Conservation (phyloP, 1,140 invertebrate species). For the Eriocheir sinensis region DNA sequence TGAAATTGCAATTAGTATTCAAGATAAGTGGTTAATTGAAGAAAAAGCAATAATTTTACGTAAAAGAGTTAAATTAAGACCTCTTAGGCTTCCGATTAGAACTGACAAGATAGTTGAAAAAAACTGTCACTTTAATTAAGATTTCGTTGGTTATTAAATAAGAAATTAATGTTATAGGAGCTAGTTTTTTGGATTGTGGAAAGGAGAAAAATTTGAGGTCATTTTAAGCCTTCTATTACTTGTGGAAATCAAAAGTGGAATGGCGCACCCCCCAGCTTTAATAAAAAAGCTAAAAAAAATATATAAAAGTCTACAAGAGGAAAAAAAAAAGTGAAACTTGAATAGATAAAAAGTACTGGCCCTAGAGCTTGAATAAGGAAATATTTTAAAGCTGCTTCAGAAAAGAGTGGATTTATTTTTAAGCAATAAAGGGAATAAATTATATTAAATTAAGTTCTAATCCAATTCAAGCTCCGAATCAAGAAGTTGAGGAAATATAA, state of each 20-base stretch:
- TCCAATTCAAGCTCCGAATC: not conserved
- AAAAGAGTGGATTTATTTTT: not conserved
- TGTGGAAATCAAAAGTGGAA: not conserved
- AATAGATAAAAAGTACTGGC: not conserved
- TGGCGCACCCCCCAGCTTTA: not conserved
- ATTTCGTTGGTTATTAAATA: not conserved
- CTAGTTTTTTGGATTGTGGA: not conserved
- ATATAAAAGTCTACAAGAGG: too few species aligned
- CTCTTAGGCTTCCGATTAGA: not conserved
- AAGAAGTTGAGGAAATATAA: not conserved
- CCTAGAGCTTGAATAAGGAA: not conserved
- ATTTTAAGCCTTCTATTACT: not conserved
- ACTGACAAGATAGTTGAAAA: not conserved
- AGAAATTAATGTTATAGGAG: not conserved
- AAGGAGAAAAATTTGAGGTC: not conserved
- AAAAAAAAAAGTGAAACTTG: too few species aligned
- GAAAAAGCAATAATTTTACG: not conserved
- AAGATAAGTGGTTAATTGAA: not conserved
- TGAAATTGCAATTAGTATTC: not conserved
- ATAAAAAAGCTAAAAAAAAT: too few species aligned
- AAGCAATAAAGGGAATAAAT: not conserved
- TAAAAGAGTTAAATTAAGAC: not conserved
- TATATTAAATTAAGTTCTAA: not conserved
- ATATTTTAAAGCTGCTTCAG: not conserved
- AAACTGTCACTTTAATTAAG: not conserved